Conservation (phyloP, 2,113 vertebrate genomes). For the Chionomys nivalis region DNA sequence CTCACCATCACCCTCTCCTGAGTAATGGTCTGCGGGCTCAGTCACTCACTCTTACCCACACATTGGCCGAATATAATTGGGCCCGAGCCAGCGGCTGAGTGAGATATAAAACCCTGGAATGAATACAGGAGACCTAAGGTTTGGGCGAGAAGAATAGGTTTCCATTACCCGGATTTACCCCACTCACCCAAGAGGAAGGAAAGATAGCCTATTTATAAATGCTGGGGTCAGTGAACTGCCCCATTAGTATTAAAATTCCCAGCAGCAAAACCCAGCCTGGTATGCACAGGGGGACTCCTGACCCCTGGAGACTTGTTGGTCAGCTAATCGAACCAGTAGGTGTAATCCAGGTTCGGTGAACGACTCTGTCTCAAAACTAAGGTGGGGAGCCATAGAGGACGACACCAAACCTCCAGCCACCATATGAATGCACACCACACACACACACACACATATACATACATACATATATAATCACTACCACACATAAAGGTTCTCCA, state of each 20-base stretch:
- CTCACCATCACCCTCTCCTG: slow-evolving; percentile 45
- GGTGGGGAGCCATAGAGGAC: neutral
- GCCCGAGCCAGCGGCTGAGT: neutral
- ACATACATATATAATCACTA: neutral
- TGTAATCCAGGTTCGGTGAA: neutral
- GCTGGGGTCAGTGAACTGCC: neutral
- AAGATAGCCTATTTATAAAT: neutral
- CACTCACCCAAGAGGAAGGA: neutral
- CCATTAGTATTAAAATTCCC: neutral
- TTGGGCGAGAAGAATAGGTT: neutral
- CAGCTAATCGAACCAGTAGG: neutral
- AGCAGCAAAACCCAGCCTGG: neutral
- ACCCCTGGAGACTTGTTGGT: neutral
- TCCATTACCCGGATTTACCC: neutral
- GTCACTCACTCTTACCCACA: neutral
- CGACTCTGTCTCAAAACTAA: neutral
- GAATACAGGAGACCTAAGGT: neutral
- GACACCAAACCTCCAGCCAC: neutral
- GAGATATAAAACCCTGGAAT: neutral
- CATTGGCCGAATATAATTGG: neutral
- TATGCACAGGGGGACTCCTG: neutral
- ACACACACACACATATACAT: neutral
- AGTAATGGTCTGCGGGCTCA: neutral
- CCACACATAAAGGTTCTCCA: neutral
- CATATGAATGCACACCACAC: neutral